Conservation (phyloP, 2,113 vertebrate species). For the Leiothrix lutea region DNA sequence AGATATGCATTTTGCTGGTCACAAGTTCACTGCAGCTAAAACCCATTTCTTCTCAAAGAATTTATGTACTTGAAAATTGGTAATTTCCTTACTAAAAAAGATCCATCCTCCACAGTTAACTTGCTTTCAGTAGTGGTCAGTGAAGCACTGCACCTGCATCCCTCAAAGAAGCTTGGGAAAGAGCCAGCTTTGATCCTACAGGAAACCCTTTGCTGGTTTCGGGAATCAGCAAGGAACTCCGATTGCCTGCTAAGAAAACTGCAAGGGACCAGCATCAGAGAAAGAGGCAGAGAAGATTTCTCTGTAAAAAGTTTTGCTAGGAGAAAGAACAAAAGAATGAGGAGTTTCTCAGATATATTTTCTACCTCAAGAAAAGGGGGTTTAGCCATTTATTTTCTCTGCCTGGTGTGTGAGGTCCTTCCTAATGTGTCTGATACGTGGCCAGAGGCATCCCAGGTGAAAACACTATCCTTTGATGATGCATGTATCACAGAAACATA, state of each 20-base stretch:
- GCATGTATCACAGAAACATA: background rate
- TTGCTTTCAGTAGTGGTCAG: background rate
- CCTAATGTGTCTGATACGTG: background rate
- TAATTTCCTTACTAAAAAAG: background rate
- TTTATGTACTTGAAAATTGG: background rate
- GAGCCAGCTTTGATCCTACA: background rate
- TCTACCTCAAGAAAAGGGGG: background rate
- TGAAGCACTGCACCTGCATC: accelerated
- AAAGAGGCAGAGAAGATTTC: background rate
- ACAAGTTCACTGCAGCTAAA: background rate
- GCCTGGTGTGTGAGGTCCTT: background rate
- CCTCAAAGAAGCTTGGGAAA: background rate
- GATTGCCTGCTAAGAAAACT: background rate
- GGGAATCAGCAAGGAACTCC: background rate
- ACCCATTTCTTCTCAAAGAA: background rate
- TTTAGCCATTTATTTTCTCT: background rate
- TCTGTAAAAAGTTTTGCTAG: background rate
- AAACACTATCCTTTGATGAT: background rate
- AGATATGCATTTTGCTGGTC: background rate
- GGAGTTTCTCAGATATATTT: background rate
- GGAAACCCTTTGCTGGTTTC: background rate
- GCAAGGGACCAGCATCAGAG: background rate
- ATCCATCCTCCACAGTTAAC: background rate
- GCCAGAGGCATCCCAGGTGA: background rate
- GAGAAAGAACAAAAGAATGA: background rate